These are phyloP conservation scores for Ips nitidus DNA, from an alignment of 1,140 invertebrate species.

Conservation along the genomic window DNA sequence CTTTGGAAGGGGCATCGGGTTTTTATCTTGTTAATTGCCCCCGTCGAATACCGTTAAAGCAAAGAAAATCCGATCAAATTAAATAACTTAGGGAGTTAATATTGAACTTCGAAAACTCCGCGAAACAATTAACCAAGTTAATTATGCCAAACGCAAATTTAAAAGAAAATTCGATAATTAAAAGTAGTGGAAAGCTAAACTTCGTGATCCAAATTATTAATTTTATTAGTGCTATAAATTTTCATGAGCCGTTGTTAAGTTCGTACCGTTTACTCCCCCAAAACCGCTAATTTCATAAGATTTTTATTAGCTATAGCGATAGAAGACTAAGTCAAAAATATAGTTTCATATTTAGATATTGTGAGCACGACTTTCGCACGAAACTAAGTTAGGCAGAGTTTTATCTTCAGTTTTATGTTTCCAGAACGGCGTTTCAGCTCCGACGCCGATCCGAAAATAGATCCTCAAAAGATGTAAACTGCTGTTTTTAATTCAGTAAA, in stretches of 20 bases:
- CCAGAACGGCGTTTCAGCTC: neutral
- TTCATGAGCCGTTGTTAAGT: neutral
- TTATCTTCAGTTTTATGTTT: neutral
- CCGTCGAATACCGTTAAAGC: constrained; percentile 10
- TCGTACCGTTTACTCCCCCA: neutral
- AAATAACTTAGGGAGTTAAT: constrained; percentile 33
- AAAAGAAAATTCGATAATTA: constrained; percentile 33
- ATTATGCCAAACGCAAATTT: constrained; percentile 28
- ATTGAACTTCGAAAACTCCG: constrained; percentile 32
- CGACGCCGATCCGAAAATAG: neutral
- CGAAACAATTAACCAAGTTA: constrained; percentile 37
- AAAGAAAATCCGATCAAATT: constrained; percentile 33
- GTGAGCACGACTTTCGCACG: neutral
- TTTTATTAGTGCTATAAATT: constrained; percentile 12
- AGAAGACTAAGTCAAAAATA: neutral
- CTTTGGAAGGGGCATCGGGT: neutral
- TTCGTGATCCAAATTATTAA: constrained; percentile 16
- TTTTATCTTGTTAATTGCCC: constrained; percentile 6
- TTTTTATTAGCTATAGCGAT: neutral
- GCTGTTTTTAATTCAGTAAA: neutral
- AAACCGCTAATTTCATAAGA: neutral
- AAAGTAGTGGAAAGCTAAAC: constrained; percentile 6
- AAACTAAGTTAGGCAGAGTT: neutral
- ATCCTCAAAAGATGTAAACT: neutral
- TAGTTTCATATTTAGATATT: neutral